Evolutionary conservation across 2,113 vertebrate genomes (phyloP).

Genomic region (Oxyruncus cristatus): DNA sequence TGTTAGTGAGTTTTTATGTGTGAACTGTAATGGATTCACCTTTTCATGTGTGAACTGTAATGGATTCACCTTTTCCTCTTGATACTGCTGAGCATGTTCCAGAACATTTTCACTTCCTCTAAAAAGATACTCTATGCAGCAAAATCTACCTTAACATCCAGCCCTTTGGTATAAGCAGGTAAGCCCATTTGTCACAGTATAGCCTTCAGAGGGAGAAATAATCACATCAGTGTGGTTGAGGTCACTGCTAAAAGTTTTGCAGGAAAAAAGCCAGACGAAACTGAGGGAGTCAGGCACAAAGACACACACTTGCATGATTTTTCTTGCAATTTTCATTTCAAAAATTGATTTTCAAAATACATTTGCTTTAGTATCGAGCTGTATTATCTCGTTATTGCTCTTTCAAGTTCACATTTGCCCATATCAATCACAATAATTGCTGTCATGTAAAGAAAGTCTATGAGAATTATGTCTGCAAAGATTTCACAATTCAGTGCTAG

Average conservation of each 20-base stretch:
- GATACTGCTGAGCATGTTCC: neutral
- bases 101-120: neutral
- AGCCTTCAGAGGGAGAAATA: neutral
- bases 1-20: neutral
- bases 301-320: neutral
- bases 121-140: neutral
- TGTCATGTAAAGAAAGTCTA: neutral
- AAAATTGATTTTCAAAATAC: conserved; percentile 13
- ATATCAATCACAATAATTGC: conserved; percentile 13
- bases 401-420: conserved; percentile 27
- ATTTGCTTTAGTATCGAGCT: neutral
- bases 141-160: neutral
- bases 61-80: neutral
- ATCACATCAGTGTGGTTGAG: neutral
- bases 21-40: neutral
- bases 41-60: neutral
- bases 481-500: neutral
- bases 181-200: neutral
- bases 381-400: neutral
- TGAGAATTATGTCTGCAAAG: neutral
- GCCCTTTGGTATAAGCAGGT: neutral
- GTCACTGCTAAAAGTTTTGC: conserved; percentile 12
- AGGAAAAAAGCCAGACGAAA: neutral
- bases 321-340: neutral
- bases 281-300: neutral